phyloP scores from a whole-genome alignment of 2,888 invertebrate genomes.

The Lissonota sp. region DNA sequence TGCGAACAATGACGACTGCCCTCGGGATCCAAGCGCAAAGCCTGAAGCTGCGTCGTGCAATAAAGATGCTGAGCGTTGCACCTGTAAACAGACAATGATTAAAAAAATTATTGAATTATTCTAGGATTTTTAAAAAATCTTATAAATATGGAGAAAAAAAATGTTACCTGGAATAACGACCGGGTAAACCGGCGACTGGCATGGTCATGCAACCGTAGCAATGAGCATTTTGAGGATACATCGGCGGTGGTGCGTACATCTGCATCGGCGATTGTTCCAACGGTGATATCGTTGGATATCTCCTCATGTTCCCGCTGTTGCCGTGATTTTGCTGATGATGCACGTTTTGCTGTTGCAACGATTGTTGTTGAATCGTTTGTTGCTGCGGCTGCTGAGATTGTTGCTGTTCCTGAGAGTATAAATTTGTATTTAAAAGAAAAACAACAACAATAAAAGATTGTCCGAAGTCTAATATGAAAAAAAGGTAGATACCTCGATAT shows the following conservation, averaged over 20 bases:
- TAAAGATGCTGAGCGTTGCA: slow-evolving; percentile 81
- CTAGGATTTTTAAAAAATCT: not conserved
- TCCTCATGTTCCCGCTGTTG: slow-evolving; percentile 75
- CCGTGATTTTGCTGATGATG: slow-evolving; percentile 79
- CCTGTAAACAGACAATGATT: slow-evolving; percentile 64
- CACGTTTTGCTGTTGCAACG: slow-evolving; percentile 61
- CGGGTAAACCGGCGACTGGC: slow-evolving; percentile 79
- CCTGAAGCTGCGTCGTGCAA: slow-evolving; percentile 84
- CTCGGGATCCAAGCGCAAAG: slow-evolving; percentile 84
- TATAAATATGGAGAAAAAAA: too few relatives aligned
- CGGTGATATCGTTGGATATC: slow-evolving; percentile 79
- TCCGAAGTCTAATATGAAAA: not conserved
- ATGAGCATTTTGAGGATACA: slow-evolving; percentile 78
- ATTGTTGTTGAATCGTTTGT: slow-evolving; percentile 62
- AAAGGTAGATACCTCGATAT: slow-evolving; percentile 75
- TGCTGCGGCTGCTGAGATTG: slow-evolving; percentile 72
- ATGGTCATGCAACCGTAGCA: slow-evolving; percentile 81
- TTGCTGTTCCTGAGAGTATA: slow-evolving; percentile 21
- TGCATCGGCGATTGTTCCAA: slow-evolving; percentile 79
- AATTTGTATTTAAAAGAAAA: not conserved
- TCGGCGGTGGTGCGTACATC: slow-evolving; percentile 80
- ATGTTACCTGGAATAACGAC: slow-evolving; percentile 80
- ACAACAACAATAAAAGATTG: not conserved
- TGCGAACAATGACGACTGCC: slow-evolving; percentile 85
- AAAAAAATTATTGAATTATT: not conserved